Conservation (phyloP, 2,888 invertebrate species). For the Cremastinae sp. region DNA sequence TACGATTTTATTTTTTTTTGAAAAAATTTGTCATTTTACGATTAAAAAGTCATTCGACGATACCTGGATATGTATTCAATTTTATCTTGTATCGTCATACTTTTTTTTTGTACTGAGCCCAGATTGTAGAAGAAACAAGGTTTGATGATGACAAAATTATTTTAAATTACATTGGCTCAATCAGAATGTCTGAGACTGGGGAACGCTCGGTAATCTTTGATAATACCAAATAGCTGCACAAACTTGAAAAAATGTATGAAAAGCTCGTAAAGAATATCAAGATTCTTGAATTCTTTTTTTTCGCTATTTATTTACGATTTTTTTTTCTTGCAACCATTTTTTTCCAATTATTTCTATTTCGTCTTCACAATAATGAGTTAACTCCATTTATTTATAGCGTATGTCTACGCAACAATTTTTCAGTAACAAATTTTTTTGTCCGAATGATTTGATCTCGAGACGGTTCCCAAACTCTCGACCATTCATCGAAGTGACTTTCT, state of each 20-base stretch:
- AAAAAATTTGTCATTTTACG: not conserved
- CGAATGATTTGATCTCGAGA: not conserved
- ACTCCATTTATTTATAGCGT: too few relatives aligned
- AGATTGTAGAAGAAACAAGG: slow-evolving; percentile 4
- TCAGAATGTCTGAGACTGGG: not conserved
- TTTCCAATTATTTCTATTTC: too few relatives aligned
- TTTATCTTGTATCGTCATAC: slow-evolving; percentile 1
- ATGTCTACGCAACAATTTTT: too few relatives aligned
- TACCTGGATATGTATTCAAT: slow-evolving; percentile 23
- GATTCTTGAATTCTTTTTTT: too few relatives aligned
- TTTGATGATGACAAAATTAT: slow-evolving; percentile 7
- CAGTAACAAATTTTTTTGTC: too few relatives aligned
- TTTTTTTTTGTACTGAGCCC: slow-evolving; percentile 14
- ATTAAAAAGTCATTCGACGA: not conserved
- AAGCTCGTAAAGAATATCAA: too few relatives aligned
- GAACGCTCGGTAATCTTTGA: slow-evolving; percentile 23
- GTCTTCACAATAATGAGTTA: too few relatives aligned
- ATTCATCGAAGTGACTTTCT: slow-evolving; percentile 4
- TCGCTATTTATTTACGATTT: slow-evolving; percentile 3
- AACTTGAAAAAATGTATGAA: slow-evolving; percentile 58
- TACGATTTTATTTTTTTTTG: slow-evolving; percentile 1
- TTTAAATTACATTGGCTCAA: slow-evolving; percentile 29
- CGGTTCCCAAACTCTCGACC: slow-evolving; percentile 9
- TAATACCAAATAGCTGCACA: slow-evolving; percentile 69
- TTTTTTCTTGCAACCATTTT: not conserved